Percentiles rank a stretch among this genome's conserved stretches.
Conservation (phyloP, 1,140 invertebrate genomes). For the Penaeus indicus region DNA sequence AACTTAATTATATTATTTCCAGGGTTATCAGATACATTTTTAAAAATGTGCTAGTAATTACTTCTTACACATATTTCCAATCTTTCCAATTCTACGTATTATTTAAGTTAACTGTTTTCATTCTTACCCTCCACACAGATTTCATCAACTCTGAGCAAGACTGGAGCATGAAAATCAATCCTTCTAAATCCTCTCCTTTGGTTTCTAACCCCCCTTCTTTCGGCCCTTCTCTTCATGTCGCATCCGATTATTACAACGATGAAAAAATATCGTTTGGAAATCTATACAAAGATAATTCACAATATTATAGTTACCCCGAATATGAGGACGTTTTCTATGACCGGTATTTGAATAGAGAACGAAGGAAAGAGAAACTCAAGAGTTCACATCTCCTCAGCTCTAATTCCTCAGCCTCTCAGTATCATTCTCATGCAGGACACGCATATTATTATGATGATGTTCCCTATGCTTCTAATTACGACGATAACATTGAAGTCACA, state of each 20-base stretch:
- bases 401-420: too few relatives aligned
- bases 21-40: too few relatives aligned
- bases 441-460: not conserved
- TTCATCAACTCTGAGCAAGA: slow-evolving; percentile 38
- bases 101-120: slow-evolving; percentile 2
- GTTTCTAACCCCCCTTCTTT: slow-evolving; percentile 15
- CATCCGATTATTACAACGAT: not conserved
- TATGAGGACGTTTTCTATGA: too few relatives aligned
- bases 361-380: too few relatives aligned
- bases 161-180: slow-evolving; percentile 57
- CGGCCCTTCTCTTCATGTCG: not conserved
- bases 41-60: not conserved
- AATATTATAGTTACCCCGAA: too few relatives aligned
- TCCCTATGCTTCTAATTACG: not conserved
- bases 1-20: too few relatives aligned
- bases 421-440: not conserved
- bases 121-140: slow-evolving; percentile 35
- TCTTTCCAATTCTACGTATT: too few relatives aligned
- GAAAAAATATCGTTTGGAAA: too few relatives aligned
- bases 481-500: not conserved
- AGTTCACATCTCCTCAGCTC: too few relatives aligned
- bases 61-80: not conserved
- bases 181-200: not conserved
- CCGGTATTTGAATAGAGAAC: too few relatives aligned
- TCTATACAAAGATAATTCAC: too few relatives aligned